A percentile compares a stretch with the other conserved stretches of the same genome.
phyloP scores from a whole-genome alignment of 2,113 vertebrate genomes.

The Grammatotria lemairii region DNA sequence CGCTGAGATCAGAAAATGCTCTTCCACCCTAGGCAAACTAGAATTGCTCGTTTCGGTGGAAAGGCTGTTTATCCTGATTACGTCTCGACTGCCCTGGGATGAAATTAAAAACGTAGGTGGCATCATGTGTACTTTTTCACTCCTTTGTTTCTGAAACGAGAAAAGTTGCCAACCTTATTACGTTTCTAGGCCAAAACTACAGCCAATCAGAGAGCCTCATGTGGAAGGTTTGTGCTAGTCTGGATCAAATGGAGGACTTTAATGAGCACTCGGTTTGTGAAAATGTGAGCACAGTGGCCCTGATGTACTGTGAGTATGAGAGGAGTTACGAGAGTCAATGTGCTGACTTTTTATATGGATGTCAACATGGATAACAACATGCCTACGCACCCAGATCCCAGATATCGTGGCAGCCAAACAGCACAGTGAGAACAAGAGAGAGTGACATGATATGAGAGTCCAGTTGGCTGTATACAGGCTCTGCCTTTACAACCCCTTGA shows the following conservation, averaged over 20 bases:
- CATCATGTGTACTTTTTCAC: neutral
- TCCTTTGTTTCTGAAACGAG: neutral
- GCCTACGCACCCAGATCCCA: neutral
- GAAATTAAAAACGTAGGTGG: neutral
- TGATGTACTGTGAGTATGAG: neutral
- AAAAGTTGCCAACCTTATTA: neutral
- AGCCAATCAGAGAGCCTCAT: neutral
- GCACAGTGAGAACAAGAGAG: constrained; percentile 45
- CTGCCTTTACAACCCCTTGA: neutral
- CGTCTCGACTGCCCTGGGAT: neutral
- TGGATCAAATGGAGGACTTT: neutral
- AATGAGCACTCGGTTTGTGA: neutral
- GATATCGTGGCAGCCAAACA: constrained; percentile 21
- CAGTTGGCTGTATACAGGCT: neutral
- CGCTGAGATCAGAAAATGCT: neutral
- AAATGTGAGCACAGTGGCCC: neutral
- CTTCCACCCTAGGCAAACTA: neutral
- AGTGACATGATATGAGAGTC: constrained; percentile 9
- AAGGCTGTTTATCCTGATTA: neutral
- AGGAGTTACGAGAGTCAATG: neutral
- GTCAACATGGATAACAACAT: neutral
- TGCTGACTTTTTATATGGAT: neutral
- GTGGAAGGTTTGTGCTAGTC: neutral
- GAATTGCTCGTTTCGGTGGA: neutral
- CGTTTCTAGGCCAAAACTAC: neutral